These are phyloP conservation scores for Lutjanus argentimaculatus DNA, from an alignment of 2,797 vertebrate genomes.

Conservation along the genomic window DNA sequence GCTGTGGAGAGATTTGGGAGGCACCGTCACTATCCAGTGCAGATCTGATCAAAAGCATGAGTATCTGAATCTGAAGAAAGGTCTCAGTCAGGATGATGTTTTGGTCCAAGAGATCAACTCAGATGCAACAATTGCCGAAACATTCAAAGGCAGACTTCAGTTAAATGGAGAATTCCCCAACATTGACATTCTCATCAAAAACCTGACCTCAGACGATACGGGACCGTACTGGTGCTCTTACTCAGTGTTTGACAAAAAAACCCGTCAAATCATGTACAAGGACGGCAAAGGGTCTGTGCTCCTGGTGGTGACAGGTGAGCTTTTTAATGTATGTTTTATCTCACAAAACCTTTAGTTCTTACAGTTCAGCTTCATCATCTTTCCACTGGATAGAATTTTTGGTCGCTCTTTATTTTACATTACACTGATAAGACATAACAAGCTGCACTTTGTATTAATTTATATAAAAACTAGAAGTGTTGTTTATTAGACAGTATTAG, in stretches of 20 bases:
- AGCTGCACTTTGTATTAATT: no score
- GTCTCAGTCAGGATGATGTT: not conserved
- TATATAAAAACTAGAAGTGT: no score
- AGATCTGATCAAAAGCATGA: accelerated
- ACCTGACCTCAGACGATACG: constrained; percentile 66
- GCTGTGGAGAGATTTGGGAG: constrained; percentile 30
- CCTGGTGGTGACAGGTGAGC: constrained; percentile 73
- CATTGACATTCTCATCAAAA: constrained; percentile 57
- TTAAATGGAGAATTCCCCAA: accelerated
- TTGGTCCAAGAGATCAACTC: accelerated
- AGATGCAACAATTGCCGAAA: accelerated
- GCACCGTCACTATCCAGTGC: constrained; percentile 64
- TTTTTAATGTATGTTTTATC: not conserved
- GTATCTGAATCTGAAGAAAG: accelerated
- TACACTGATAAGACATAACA: no score
- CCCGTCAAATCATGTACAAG: accelerated
- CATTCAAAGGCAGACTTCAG: not conserved
- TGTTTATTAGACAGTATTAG: no score
- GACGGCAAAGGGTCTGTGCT: constrained; percentile 34
- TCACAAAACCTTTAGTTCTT: not conserved
- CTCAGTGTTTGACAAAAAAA: accelerated
- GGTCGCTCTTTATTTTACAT: no score
- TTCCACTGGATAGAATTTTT: not conserved
- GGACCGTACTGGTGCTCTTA: constrained; percentile 72
- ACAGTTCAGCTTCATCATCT: not conserved